phyloP scores from a whole-genome alignment of 1,140 invertebrate genomes.

The Diorhabda carinulata region DNA sequence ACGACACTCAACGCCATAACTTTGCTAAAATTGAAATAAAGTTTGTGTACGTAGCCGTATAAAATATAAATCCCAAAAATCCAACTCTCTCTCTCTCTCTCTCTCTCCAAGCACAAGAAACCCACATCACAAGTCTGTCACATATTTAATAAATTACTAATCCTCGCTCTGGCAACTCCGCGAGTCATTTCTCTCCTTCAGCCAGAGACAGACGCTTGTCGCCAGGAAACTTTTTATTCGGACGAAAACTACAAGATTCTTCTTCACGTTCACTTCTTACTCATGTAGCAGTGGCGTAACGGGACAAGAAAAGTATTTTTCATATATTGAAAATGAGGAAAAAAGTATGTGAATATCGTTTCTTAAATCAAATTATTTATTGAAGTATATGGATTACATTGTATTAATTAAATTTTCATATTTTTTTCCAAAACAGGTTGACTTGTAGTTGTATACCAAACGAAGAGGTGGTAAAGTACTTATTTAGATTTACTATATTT shows the following conservation, averaged over 20 bases:
- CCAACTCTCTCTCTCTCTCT: neutral
- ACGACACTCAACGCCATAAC: too few relatives aligned
- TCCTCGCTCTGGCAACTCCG: neutral
- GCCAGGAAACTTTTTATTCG: slow-evolving; percentile 12
- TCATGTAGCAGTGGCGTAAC: neutral
- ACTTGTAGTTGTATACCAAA: too few relatives aligned
- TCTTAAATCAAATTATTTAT: too few relatives aligned
- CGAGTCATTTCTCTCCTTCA: slow-evolving; percentile 14
- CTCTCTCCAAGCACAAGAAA: neutral
- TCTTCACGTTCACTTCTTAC: neutral
- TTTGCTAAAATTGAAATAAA: neutral
- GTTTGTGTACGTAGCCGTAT: neutral
- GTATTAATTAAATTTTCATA: too few relatives aligned
- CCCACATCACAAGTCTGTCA: slow-evolving; percentile 5
- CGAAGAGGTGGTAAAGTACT: too few relatives aligned
- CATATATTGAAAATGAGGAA: too few relatives aligned
- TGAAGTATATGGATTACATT: too few relatives aligned
- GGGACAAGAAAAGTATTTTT: too few relatives aligned
- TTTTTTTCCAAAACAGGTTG: too few relatives aligned
- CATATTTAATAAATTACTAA: slow-evolving; percentile 10
- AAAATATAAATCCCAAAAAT: slow-evolving; percentile 1
- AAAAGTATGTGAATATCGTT: too few relatives aligned
- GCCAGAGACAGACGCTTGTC: slow-evolving; percentile 15
- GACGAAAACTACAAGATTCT: slow-evolving; percentile 12
- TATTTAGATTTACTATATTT: too few relatives aligned